Base-by-base conservation (phyloP, 2,888 invertebrate species). In the Lamellibrachia columna region DNA sequence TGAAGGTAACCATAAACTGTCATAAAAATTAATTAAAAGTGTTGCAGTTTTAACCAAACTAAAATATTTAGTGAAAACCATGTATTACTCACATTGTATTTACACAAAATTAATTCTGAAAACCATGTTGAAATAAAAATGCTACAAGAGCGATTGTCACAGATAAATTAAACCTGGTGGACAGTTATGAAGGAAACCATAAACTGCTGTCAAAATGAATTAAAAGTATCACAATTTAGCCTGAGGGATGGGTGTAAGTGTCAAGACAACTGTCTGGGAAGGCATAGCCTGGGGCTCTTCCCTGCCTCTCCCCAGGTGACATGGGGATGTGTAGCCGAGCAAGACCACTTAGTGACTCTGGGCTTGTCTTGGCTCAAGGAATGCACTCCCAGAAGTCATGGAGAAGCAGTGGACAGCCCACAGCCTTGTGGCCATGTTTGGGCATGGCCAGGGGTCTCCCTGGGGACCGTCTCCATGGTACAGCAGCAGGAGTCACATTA, bases 381-480 rank as follows among this genome's bases (percentile, higher is more conserved):
- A 75, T 75, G 75, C 22, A 75, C 75, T 75, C 75, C 75, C 75
- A 75, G 75, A 75, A 8, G 58, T 58, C 58, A 58, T 2, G 15
- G 58, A 40, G 58, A 8, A 75, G 75, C 75, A 75, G 75, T 75
- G 75, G 75, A 75, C 75, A 75, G 22, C 75, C 75, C 75, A 75
- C 75, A 75, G 75, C 15, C 75, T 22, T 15, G 75, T 11, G 22
- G 22, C 75, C 75, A 75, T 75, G 75, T 75, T 75, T 75, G 75
- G 75, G 75, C 75, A 75, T 75, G 75, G 22, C 75, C 75, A 75
- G 75, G 75, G 75, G n/a, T n/a, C 22, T 6, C 3, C 22, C n/a
- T 15, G 75, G 75, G 75, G 75, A 75, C 75, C 75, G 75, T 75
- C 75, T 75, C 75, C 75, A 75, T n/a, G n/a, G 75, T 75, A n/a